These are phyloP conservation scores for Misgurnus mizolepis DNA, from an alignment of 2,113 vertebrate species.

Conservation along the genomic window DNA sequence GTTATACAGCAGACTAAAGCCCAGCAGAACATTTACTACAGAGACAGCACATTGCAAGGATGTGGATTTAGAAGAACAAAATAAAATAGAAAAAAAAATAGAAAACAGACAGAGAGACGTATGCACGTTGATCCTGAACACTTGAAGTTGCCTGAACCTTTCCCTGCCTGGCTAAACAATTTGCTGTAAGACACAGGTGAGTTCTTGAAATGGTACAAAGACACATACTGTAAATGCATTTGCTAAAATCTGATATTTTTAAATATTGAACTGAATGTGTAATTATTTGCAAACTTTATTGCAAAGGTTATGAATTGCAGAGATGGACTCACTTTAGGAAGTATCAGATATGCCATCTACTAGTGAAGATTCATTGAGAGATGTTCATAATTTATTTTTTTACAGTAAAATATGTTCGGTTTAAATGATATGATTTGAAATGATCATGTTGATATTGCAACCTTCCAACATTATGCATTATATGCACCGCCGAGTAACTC, in stretches of 20 bases:
- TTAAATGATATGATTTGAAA: background rate
- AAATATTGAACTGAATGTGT: too few relatives aligned
- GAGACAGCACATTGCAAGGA: slow-evolving; percentile 4
- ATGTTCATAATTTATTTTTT: background rate
- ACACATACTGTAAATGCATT: background rate
- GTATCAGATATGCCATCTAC: too few relatives aligned
- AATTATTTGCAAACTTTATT: background rate
- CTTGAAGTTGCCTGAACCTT: slow-evolving; percentile 12
- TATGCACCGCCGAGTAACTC: background rate
- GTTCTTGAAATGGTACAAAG: slow-evolving; percentile 1
- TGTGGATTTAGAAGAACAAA: background rate
- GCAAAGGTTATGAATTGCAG: too few relatives aligned
- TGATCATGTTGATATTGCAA: background rate
- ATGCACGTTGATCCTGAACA: background rate
- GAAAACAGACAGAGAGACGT: background rate
- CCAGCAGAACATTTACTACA: slow-evolving; percentile 25
- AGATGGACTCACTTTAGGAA: too few relatives aligned
- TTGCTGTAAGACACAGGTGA: slow-evolving; percentile 16
- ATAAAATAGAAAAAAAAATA: background rate
- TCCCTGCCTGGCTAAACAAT: background rate
- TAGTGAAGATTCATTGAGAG: background rate
- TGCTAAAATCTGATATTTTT: background rate
- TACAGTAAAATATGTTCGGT: background rate
- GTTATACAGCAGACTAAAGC: slow-evolving; percentile 10
- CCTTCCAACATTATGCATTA: background rate